Conservation (phyloP, 2,797 vertebrate genomes). For the Acanthurus tractus region DNA sequence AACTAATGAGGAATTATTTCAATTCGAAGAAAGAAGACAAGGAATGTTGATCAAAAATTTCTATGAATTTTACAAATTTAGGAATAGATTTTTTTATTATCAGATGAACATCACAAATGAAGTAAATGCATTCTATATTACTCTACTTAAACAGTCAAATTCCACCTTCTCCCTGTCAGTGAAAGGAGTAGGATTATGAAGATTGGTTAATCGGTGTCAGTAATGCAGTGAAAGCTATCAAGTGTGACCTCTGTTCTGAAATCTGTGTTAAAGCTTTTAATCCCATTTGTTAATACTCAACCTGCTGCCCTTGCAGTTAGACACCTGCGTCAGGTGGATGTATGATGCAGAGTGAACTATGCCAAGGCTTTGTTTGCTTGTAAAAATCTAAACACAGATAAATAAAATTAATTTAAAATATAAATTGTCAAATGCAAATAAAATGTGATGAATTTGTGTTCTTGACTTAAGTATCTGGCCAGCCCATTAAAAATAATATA, state of each 20-base stretch:
- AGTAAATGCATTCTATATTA: slow-evolving; percentile 8
- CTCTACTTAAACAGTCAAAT: slow-evolving; percentile 12
- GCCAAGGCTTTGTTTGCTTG: slow-evolving; percentile 18
- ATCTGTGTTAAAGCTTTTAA: slow-evolving; percentile 80
- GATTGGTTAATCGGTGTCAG: slow-evolving; percentile 73
- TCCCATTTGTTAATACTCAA: slow-evolving; percentile 80
- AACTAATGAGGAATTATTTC: slow-evolving; percentile 36
- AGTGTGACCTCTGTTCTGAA: slow-evolving; percentile 80
- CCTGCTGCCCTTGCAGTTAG: slow-evolving; percentile 80
- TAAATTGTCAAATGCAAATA: slow-evolving; percentile 9
- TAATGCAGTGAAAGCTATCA: slow-evolving; percentile 79
- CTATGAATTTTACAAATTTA: slow-evolving; percentile 50
- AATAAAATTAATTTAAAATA: not conserved
- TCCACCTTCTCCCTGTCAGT: slow-evolving; percentile 31
- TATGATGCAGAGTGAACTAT: slow-evolving; percentile 19
- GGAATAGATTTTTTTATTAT: slow-evolving; percentile 52
- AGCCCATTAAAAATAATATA: not conserved
- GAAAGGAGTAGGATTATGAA: slow-evolving; percentile 76
- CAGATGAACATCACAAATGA: slow-evolving; percentile 25
- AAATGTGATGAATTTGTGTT: not conserved
- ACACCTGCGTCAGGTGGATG: slow-evolving; percentile 55
- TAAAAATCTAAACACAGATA: not conserved
- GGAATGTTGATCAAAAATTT: slow-evolving; percentile 34
- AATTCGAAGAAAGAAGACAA: slow-evolving; percentile 27
- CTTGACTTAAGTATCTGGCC: not conserved